Conservation (phyloP, 2,113 vertebrate species). For the Cottus gobio region DNA sequence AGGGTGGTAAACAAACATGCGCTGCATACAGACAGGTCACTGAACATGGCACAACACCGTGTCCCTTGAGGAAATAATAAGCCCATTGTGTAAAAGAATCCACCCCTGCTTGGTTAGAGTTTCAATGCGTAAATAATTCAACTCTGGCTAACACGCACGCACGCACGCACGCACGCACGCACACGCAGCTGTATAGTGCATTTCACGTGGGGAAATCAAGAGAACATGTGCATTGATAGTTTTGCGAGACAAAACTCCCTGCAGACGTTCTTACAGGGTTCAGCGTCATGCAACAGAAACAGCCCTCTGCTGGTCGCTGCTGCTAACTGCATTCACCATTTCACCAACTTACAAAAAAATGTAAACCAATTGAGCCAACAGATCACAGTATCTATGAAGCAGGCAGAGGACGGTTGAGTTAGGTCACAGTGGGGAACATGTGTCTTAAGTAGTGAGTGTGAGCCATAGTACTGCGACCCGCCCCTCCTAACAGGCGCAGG, state of each 20-base stretch:
- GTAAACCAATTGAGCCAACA: not conserved
- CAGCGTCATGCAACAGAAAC: not conserved
- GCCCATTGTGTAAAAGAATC: conserved; percentile 40
- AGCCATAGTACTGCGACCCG: not conserved
- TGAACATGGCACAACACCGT: conserved; percentile 45
- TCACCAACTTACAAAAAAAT: not conserved
- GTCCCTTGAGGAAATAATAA: conserved; percentile 32
- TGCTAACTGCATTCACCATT: conserved; percentile 25
- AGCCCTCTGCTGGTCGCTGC: conserved; percentile 54
- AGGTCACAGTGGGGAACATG: not conserved
- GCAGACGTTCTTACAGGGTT: not conserved
- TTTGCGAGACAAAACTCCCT: not conserved
- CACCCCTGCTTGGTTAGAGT: conserved; percentile 34
- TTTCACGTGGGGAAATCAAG: not conserved
- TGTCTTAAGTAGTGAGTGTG: not conserved
- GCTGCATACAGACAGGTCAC: conserved; percentile 27
- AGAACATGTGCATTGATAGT: not conserved
- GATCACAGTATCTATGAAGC: not conserved
- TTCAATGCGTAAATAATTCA: conserved; percentile 71
- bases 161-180: too few species aligned
- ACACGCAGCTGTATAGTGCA: not conserved
- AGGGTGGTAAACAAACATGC: conserved; percentile 21
- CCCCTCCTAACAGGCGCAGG: conserved; percentile 89
- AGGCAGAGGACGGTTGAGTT: not conserved
- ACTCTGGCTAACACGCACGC: too few species aligned